Evolutionary conservation across 2,888 invertebrate species (phyloP).

Genomic region (Meteorus colon): DNA sequence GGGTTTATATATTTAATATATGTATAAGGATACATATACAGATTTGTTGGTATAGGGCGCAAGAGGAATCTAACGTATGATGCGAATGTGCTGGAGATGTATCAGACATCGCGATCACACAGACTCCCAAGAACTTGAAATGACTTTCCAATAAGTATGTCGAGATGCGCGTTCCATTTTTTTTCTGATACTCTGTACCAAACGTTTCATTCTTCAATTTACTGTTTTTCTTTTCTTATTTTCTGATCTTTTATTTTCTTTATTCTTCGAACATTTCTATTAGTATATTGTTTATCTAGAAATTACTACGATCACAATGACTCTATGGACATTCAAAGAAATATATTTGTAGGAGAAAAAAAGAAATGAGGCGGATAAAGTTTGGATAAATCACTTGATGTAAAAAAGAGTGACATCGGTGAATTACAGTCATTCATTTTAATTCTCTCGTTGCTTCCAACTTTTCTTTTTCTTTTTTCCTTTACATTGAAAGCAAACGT

Average conservation of each 20-base stretch:
- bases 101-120: slow-evolving; percentile 47
- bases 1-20: background rate
- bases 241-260: too few relatives aligned
- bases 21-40: background rate
- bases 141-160: slow-evolving; percentile 61
- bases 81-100: slow-evolving; percentile 54
- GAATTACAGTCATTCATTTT: background rate
- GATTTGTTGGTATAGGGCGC: background rate
- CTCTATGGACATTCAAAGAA: too few relatives aligned
- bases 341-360: background rate
- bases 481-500: background rate
- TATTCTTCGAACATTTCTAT: too few relatives aligned
- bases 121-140: slow-evolving; percentile 51
- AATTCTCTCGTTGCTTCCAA: background rate
- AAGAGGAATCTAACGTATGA: slow-evolving; percentile 45
- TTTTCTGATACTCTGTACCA: background rate
- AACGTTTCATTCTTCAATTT: background rate
- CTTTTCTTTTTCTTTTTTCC: background rate
- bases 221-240: background rate
- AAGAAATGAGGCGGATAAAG: too few relatives aligned
- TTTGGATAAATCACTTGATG: too few relatives aligned
- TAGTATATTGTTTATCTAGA: too few relatives aligned
- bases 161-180: background rate
- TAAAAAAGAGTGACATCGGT: background rate
- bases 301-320: too few relatives aligned